Evolutionary conservation across 2,113 vertebrate species (phyloP), one percentile per base, ranked within the genome.

Genomic region (Calidris pugnax): DNA sequence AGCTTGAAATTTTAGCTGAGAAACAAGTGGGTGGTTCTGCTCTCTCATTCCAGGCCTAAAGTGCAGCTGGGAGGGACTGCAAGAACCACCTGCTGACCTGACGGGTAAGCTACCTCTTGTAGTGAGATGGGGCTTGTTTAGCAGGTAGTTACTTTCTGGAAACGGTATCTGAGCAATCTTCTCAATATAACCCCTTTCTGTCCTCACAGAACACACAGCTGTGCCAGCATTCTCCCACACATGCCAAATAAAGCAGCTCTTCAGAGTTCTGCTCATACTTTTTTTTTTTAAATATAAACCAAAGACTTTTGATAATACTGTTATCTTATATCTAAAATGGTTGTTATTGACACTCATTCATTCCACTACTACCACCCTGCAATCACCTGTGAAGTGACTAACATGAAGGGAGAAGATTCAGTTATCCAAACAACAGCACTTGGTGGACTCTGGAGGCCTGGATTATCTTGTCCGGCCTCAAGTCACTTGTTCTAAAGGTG

Each of bases 161-260:
- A 96, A 92, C 15, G n/a, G 43, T 56, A 75, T 60, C 73, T 87
- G 60, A 92, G 60, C 35, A 88, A 57, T 68, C 21, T 57, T 59
- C 73, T 89, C 30, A 35, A 39, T 60, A 83, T 18, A 92, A 26
- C 14, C 24, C 33, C 21, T 41, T 88, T 90, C 45, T 90, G 39
- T 78, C 56, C 80, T 84, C 86, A 85, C 23, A 89, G 85, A 96
- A 51, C 48, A 81, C 45, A 37, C 68, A 94, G 48, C 64, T 96
- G 56, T 71, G 78, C 76, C 76, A 86, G 60, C 43, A 84, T 41
- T 67, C 48, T 63, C 88, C 85, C 56, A 90, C 82, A 90, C 14
- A 11, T 15, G 27, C 76, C 90, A 96, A 92, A 85, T 74, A 93
- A 93, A 94, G 77, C 9, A 89, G 51, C 33, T 69, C 43, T 86